These are phyloP conservation scores for Bettongia penicillata DNA, from an alignment of 2,113 vertebrate species.

Conservation along the genomic window DNA sequence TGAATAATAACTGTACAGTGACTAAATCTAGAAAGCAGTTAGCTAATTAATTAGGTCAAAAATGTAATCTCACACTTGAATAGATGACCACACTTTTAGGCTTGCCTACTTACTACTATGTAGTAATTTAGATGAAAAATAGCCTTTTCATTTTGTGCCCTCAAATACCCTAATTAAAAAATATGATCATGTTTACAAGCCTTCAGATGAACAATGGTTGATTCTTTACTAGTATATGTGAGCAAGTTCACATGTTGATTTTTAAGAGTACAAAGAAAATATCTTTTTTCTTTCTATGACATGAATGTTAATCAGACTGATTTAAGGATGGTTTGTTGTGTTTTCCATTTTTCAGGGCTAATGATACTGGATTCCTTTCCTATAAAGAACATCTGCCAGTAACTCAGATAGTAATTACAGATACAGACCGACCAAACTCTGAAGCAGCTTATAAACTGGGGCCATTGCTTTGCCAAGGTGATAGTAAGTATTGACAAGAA, in stretches of 20 bases:
- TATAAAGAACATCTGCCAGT: conserved; percentile 94
- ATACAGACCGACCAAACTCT: conserved; percentile 88
- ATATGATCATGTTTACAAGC: background rate
- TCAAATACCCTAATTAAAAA: background rate
- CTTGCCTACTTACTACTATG: rapidly evolving
- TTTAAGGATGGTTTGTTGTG: conserved; percentile 48
- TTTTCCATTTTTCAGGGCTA: conserved; percentile 85
- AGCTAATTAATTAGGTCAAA: background rate
- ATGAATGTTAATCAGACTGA: conserved; percentile 42
- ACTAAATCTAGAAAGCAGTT: background rate
- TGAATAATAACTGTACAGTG: background rate
- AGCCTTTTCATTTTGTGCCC: background rate
- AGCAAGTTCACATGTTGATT: conserved; percentile 44
- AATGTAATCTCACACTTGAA: background rate
- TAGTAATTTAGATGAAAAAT: background rate
- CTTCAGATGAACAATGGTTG: background rate
- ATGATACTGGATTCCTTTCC: conserved; percentile 91
- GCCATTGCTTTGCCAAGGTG: conserved; percentile 91
- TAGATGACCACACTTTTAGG: background rate
- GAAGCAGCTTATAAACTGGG: conserved; percentile 93
- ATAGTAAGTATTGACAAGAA: conserved; percentile 89
- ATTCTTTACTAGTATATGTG: background rate
- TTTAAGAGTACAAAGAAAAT: conserved; percentile 14
- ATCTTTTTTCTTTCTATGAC: conserved; percentile 32
- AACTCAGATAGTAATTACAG: conserved; percentile 90